Evolutionary conservation across 2,113 vertebrate genomes (phyloP).

Genomic region (Machaerirhynchus nigripectus): DNA sequence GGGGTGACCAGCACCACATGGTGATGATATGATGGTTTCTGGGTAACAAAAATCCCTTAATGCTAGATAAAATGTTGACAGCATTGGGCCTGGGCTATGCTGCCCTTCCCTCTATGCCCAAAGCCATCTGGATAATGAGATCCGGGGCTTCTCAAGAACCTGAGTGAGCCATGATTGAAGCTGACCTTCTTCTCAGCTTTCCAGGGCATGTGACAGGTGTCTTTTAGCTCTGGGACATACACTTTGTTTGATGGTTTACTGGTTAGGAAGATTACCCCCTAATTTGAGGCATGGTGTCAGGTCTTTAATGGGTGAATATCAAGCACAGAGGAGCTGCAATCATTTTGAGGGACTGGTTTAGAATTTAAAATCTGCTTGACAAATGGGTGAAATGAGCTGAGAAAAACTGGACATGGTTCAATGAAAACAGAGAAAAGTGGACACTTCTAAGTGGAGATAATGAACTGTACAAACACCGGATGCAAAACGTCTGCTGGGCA

Average conservation of each 20-base stretch:
- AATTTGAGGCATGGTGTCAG: neutral
- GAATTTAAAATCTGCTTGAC: constrained; percentile 46
- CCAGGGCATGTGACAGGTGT: neutral
- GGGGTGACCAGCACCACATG: neutral
- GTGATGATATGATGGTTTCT: neutral
- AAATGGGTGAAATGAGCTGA: constrained; percentile 51
- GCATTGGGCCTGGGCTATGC: neutral
- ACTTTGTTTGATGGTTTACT: neutral
- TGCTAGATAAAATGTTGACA: neutral
- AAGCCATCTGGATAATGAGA: neutral
- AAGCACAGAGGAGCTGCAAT: neutral
- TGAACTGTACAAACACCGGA: constrained; percentile 55
- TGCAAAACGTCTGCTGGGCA: constrained; percentile 40
- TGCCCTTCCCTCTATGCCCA: neutral
- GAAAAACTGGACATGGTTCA: constrained; percentile 42
- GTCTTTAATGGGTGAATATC: neutral
- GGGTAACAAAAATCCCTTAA: neutral
- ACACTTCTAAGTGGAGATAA: constrained; percentile 18
- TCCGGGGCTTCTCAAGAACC: neutral
- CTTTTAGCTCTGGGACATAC: neutral
- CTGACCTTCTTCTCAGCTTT: neutral
- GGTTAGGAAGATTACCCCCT: neutral
- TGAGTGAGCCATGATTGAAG: neutral
- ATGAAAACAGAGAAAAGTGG: constrained; percentile 47
- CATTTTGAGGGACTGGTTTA: neutral